phyloP scores from a whole-genome alignment of 2,888 invertebrate species.

The Archips xylosteana region DNA sequence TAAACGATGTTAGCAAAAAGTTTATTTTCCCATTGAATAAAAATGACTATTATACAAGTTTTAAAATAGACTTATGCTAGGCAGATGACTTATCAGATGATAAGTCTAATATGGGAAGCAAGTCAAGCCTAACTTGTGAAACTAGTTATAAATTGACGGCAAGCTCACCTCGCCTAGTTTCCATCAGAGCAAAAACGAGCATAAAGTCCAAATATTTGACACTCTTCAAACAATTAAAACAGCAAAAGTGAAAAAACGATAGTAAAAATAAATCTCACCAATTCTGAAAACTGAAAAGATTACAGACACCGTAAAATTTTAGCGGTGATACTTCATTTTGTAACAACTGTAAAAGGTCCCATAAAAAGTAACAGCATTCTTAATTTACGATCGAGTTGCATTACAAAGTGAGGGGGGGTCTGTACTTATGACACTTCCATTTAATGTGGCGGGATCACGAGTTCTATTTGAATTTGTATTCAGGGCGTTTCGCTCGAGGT shows the following conservation, averaged over 20 bases:
- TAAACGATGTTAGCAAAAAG: too few species aligned
- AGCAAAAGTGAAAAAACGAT: background rate
- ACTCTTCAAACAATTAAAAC: background rate
- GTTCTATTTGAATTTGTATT: constrained; percentile 73
- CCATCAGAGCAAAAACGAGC: background rate
- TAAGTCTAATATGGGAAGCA: background rate
- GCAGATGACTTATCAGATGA: too few species aligned
- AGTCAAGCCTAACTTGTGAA: background rate
- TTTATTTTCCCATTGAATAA: too few species aligned
- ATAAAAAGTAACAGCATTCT: constrained; percentile 49
- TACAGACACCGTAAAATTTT: constrained; percentile 4
- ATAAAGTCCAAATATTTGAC: background rate
- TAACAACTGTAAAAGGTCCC: constrained; percentile 48
- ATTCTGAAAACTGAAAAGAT: background rate
- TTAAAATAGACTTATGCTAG: too few species aligned
- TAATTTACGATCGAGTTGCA: constrained; percentile 55
- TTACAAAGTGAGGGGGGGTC: constrained; percentile 60
- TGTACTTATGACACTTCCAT: constrained; percentile 55
- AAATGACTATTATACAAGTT: too few species aligned
- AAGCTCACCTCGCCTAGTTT: background rate
- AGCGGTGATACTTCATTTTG: constrained; percentile 28
- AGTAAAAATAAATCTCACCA: background rate
- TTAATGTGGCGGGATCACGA: constrained; percentile 61
- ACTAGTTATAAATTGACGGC: background rate
- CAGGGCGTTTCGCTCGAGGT: constrained; percentile 65